Evolutionary conservation across 1,140 invertebrate species (phyloP).

Genomic region (Macrobrachium nipponense): DNA sequence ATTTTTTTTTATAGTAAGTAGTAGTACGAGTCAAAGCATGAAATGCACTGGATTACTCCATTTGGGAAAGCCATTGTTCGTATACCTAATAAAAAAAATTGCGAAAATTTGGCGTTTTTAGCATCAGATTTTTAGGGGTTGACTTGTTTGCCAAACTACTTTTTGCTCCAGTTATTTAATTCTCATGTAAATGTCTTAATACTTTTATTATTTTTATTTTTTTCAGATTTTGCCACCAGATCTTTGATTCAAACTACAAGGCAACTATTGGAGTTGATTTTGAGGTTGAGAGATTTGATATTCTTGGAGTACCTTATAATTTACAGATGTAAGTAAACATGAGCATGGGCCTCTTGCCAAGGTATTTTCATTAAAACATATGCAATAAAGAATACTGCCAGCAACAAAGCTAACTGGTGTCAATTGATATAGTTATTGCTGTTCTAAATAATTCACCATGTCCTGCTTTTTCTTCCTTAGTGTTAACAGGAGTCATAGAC

Average conservation of each 20-base stretch:
- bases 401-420: too few species aligned
- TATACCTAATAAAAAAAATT: too few species aligned
- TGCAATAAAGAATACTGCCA: too few species aligned
- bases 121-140: too few species aligned
- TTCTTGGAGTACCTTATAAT: conserved; percentile 81
- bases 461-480: background rate
- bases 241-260: conserved; percentile 85
- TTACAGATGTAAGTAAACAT: conserved; percentile 81
- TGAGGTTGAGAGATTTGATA: conserved; percentile 86
- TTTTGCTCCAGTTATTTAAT: background rate
- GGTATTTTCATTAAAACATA: too few species aligned
- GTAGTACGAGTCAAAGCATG: too few species aligned
- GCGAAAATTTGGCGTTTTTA: too few species aligned
- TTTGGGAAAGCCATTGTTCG: too few species aligned
- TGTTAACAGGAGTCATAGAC: background rate
- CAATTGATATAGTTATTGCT: background rate
- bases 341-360: background rate
- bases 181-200: conserved; percentile 7
- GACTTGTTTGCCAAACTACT: too few species aligned
- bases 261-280: conserved; percentile 92
- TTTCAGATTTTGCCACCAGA: conserved; percentile 82
- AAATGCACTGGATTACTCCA: too few species aligned
- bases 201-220: conserved; percentile 32
- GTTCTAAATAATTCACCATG: background rate
- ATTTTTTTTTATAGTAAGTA: too few species aligned